A percentile compares a stretch with the other conserved stretches of the same genome.
Conservation (phyloP, 2,888 invertebrate genomes). For the Agrilus cyanescens region DNA sequence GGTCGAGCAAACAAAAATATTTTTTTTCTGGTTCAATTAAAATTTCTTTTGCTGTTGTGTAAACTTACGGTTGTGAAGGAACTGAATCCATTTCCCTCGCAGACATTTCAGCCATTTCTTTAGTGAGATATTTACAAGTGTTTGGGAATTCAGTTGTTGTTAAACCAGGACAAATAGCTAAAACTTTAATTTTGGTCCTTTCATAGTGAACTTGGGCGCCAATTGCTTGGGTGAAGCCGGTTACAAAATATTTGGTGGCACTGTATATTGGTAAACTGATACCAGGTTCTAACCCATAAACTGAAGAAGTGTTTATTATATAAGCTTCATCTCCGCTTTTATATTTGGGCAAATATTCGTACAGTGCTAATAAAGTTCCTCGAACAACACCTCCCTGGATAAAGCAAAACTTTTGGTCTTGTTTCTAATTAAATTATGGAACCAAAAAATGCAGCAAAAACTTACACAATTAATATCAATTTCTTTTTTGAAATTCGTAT, state of each 20-base stretch:
- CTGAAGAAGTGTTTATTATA: slow-evolving; percentile 18
- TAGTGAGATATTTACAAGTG: background rate
- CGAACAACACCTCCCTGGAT: slow-evolving; percentile 13
- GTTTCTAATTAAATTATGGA: too few species aligned
- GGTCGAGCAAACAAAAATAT: too few species aligned
- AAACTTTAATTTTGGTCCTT: slow-evolving; percentile 9
- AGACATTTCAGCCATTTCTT: too few species aligned
- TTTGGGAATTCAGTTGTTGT: slow-evolving; percentile 2
- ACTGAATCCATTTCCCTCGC: too few species aligned
- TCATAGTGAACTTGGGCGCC: slow-evolving; percentile 7
- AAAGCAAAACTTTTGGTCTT: too few species aligned
- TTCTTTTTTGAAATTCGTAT: slow-evolving; percentile 14
- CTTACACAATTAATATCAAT: slow-evolving; percentile 18
- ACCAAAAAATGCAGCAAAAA: too few species aligned
- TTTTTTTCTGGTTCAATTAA: too few species aligned
- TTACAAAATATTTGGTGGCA: slow-evolving; percentile 7
- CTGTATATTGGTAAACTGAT: slow-evolving; percentile 6
- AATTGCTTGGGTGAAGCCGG: slow-evolving; percentile 12
- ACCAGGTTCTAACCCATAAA: slow-evolving; percentile 12
- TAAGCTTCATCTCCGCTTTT: slow-evolving; percentile 17
- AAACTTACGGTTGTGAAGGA: too few species aligned
- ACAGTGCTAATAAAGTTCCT: slow-evolving; percentile 16
- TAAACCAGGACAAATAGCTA: slow-evolving; percentile 15
- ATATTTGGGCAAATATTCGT: slow-evolving; percentile 18
- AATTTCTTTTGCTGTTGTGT: too few species aligned